Conservation (phyloP, 2,888 invertebrate genomes). For the Eremobia ochroleuca region DNA sequence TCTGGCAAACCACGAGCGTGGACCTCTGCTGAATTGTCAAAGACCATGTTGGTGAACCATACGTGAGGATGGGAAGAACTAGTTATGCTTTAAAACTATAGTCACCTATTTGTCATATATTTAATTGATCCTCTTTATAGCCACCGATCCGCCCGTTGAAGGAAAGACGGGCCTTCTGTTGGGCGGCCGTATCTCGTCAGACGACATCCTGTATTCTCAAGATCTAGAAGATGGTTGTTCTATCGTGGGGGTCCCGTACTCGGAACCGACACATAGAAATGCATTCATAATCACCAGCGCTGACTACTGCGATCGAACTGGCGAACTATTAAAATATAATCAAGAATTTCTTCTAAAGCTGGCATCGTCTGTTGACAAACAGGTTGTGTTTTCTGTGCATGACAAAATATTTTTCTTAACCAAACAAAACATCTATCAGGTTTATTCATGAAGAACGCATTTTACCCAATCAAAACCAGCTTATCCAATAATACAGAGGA, state of each 20-base stretch:
- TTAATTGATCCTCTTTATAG: conserved; percentile 65
- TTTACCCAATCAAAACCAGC: conserved; percentile 37
- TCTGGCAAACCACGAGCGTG: too few species aligned
- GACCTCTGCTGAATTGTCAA: too few species aligned
- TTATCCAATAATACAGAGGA: conserved; percentile 56
- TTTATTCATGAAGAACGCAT: conserved; percentile 11
- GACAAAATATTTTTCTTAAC: background rate
- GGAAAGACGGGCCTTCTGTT: conserved; percentile 81
- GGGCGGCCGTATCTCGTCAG: conserved; percentile 83
- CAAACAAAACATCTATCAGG: background rate
- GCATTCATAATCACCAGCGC: conserved; percentile 85
- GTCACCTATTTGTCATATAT: background rate
- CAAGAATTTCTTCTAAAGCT: conserved; percentile 86
- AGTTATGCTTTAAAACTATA: too few species aligned
- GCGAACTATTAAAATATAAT: conserved; percentile 84
- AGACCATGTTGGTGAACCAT: too few species aligned
- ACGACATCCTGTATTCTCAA: conserved; percentile 84
- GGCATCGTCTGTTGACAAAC: conserved; percentile 79
- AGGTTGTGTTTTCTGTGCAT: conserved; percentile 67
- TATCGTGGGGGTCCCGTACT: conserved; percentile 74
- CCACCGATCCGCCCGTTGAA: conserved; percentile 79
- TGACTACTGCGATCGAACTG: conserved; percentile 84
- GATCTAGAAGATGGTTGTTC: conserved; percentile 84
- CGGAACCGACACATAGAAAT: conserved; percentile 75
- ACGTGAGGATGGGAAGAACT: too few species aligned